A percentile compares a stretch with the other conserved stretches of the same genome.
Conservation (phyloP, 2,113 vertebrate species). For the Noturus placidus region DNA sequence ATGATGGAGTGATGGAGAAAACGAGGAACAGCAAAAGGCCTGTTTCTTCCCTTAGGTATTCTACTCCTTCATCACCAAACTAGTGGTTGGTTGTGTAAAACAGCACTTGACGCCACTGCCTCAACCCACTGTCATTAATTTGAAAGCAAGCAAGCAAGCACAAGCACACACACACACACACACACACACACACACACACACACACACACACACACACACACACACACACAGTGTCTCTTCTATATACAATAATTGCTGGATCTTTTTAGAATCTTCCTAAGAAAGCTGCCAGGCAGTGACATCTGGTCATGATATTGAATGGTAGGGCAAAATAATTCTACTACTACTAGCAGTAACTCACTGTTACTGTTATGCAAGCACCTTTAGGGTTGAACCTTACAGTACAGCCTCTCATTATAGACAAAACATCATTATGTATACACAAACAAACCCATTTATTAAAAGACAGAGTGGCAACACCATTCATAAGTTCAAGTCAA, state of each 20-base stretch:
- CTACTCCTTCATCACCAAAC: slow-evolving; percentile 62
- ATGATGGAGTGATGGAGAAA: slow-evolving; percentile 70
- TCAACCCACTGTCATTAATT: slow-evolving; percentile 65
- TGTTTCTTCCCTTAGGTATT: slow-evolving; percentile 65
- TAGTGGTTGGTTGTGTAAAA: slow-evolving; percentile 70
- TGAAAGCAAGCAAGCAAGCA: slow-evolving; percentile 32
- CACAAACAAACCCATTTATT: not conserved
- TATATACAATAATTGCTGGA: not conserved
- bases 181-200: slow-evolving; percentile 33
- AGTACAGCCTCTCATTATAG: not conserved
- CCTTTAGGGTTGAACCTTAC: not conserved
- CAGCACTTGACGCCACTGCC: slow-evolving; percentile 61
- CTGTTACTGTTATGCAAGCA: not conserved
- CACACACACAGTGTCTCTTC: slow-evolving; percentile 48
- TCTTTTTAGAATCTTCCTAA: slow-evolving; percentile 9
- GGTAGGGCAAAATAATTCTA: not conserved
- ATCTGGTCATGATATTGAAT: not conserved
- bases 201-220: slow-evolving; percentile 27
- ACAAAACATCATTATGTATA: not conserved
- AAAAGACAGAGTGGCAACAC: not conserved
- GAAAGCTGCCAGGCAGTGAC: not conserved
- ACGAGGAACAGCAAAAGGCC: slow-evolving; percentile 67
- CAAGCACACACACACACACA: slow-evolving; percentile 46
- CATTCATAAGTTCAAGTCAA: not conserved
- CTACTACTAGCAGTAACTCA: not conserved